A percentile compares a stretch with the other conserved stretches of the same genome.
phyloP scores from a whole-genome alignment of 2,888 invertebrate species.

The Drosophila bunnanda region DNA sequence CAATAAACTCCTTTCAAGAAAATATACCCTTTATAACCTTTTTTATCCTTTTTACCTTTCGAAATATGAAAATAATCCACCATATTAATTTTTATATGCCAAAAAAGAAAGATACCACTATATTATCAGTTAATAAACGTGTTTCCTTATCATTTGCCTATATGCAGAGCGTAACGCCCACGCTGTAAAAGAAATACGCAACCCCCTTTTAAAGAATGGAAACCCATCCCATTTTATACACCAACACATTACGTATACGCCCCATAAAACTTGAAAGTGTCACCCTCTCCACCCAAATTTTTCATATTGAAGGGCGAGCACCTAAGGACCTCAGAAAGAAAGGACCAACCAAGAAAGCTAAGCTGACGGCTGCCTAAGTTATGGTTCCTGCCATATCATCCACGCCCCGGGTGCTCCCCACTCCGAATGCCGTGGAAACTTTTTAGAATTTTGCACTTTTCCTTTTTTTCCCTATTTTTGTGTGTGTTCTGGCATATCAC shows the following conservation, averaged over 20 bases:
- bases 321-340: conserved; percentile 55
- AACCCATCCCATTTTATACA: conserved; percentile 4
- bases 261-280: conserved; percentile 47
- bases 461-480: conserved; percentile 26
- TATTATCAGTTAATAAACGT: neutral
- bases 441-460: conserved; percentile 60
- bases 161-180: conserved; percentile 31
- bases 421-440: conserved; percentile 20
- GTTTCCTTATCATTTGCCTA: conserved; percentile 21
- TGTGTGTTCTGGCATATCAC: conserved; percentile 51
- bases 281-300: conserved; percentile 31
- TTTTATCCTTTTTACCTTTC: neutral
- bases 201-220: neutral
- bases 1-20: neutral
- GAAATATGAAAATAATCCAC: neutral
- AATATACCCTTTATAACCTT: neutral
- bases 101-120: neutral
- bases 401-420: conserved; percentile 3
- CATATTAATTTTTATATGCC: neutral
- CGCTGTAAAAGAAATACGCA: neutral
- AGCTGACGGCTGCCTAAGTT: conserved; percentile 46
- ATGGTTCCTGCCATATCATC: conserved; percentile 37
- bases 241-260: conserved; percentile 44
- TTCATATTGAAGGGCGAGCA: conserved; percentile 53
- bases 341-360: conserved; percentile 41